phyloP scores from a whole-genome alignment of 2,797 vertebrate genomes.

The Valencia hispanica region DNA sequence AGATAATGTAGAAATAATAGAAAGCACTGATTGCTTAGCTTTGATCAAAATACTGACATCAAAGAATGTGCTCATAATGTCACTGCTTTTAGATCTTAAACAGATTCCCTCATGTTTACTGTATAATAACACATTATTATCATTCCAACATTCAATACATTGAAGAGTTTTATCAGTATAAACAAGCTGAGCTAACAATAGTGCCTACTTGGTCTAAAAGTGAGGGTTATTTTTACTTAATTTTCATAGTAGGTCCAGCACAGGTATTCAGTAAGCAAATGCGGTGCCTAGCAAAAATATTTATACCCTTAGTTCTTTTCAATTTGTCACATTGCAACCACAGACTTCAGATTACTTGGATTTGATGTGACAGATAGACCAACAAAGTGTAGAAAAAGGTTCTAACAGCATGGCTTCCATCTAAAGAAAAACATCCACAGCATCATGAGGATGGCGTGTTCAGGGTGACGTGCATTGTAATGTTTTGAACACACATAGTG shows the following conservation, averaged over 20 bases:
- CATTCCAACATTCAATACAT: not conserved
- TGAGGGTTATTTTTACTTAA: not conserved
- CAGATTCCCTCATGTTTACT: not conserved
- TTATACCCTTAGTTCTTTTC: not conserved
- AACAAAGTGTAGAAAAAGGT: too few relatives aligned
- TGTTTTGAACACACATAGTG: too few relatives aligned
- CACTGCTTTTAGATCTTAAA: not conserved
- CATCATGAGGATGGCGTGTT: too few relatives aligned
- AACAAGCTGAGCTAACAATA: not conserved
- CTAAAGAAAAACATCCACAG: too few relatives aligned
- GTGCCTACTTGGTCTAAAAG: not conserved
- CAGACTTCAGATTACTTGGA: too few relatives aligned
- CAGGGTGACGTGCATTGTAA: too few relatives aligned
- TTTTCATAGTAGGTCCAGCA: not conserved
- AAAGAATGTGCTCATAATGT: not conserved
- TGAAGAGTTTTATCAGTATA: not conserved
- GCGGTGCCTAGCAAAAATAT: not conserved
- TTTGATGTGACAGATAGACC: too few relatives aligned
- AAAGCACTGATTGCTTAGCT: not conserved
- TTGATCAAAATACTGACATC: constrained; percentile 7
- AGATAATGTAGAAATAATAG: not conserved
- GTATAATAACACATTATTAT: not conserved
- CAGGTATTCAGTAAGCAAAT: not conserved
- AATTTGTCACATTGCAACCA: not conserved
- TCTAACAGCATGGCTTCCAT: too few relatives aligned